Evolutionary conservation across 2,797 vertebrate genomes (phyloP).

Genomic region (Argya squamiceps): DNA sequence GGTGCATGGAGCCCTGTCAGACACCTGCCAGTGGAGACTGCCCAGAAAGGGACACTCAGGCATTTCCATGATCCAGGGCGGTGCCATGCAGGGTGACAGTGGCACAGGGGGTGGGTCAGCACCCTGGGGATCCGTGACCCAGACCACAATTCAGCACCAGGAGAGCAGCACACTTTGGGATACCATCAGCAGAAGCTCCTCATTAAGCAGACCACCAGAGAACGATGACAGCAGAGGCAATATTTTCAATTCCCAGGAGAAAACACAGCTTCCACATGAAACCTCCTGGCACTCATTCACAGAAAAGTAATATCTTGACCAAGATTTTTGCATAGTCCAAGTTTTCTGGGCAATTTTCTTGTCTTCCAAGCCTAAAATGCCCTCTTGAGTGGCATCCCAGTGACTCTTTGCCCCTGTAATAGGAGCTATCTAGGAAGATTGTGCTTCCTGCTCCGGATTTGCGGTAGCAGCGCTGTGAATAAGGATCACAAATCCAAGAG

Average conservation of each 20-base stretch:
- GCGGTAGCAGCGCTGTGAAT: background rate
- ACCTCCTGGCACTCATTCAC: background rate
- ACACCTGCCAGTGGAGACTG: accelerated
- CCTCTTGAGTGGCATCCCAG: background rate
- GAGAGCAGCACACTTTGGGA: background rate
- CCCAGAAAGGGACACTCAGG: background rate
- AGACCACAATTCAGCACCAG: background rate
- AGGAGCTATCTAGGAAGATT: background rate
- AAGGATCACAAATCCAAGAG: background rate
- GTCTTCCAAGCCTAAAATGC: background rate
- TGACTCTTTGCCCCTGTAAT: background rate
- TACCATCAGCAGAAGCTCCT: background rate
- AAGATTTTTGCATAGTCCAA: background rate
- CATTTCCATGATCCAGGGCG: background rate
- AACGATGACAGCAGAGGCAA: background rate
- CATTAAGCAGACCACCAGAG: background rate
- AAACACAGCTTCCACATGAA: background rate
- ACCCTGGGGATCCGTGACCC: background rate
- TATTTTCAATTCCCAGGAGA: background rate
- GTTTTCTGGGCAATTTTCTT: background rate
- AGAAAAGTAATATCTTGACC: background rate
- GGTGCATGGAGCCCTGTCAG: background rate
- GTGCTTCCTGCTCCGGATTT: background rate
- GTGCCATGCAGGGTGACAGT: background rate
- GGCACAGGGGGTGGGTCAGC: slow-evolving; percentile 1